Evolutionary conservation across 2,113 vertebrate genomes (phyloP).

Genomic region (Macquaria ambigua): DNA sequence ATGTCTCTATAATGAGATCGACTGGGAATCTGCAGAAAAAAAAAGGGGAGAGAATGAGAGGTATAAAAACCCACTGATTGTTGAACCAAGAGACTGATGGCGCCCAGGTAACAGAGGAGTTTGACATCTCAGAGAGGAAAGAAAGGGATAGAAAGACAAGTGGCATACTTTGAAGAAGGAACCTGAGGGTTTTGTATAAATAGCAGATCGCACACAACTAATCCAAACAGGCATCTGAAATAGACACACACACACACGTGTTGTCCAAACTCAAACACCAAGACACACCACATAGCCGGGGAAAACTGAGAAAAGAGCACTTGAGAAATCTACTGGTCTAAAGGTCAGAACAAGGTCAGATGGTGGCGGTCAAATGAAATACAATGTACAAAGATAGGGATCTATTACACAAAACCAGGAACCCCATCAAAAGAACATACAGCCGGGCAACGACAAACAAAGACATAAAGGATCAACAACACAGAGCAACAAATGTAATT

Average conservation of each 20-base stretch:
- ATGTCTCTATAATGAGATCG: conserved; percentile 65
- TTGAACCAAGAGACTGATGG: conserved; percentile 31
- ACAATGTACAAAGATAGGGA: too few relatives aligned
- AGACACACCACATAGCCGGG: not conserved
- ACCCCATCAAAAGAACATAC: too few relatives aligned
- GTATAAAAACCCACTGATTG: conserved; percentile 12
- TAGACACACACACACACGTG: not conserved
- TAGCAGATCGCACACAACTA: conserved; percentile 23
- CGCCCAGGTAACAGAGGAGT: conserved; percentile 33
- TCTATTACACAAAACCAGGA: not conserved
- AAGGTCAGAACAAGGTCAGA: not conserved
- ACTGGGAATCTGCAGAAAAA: conserved; percentile 49
- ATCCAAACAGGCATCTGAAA: conserved; percentile 20
- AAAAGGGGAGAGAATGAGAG: not conserved
- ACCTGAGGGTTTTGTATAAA: conserved; percentile 50
- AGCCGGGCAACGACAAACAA: not conserved
- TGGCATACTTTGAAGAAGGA: conserved; percentile 43
- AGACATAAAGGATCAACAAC: not conserved
- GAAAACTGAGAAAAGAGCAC: not conserved
- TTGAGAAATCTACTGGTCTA: not conserved
- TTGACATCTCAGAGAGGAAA: conserved; percentile 48
- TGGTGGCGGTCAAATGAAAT: not conserved
- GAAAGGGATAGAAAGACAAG: conserved; percentile 28
- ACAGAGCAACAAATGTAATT: not conserved
- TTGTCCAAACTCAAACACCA: not conserved